A percentile compares a stretch with the other conserved stretches of the same genome.
phyloP scores from a whole-genome alignment of 2,888 invertebrate genomes.

The Diplazon laetatorius region DNA sequence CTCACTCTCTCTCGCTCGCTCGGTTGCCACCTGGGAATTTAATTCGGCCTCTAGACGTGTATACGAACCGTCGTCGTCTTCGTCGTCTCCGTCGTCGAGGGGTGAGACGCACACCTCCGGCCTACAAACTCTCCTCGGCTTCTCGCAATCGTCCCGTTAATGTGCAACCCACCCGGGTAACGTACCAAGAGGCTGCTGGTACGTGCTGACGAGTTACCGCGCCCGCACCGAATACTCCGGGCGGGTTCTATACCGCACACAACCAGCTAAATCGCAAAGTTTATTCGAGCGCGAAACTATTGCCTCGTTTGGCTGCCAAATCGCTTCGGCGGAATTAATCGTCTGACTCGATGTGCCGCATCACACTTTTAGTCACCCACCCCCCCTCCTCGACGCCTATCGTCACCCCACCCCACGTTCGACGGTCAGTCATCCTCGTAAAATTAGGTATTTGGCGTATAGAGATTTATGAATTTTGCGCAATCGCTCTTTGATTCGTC shows the following conservation, averaged over 20 bases:
- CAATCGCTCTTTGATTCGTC: neutral
- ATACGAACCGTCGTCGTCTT: conserved; percentile 10
- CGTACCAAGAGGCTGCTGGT: conserved; percentile 54
- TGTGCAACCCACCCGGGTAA: conserved; percentile 36
- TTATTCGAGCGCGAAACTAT: conserved; percentile 49
- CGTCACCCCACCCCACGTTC: neutral
- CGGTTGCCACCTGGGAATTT: conserved; percentile 49
- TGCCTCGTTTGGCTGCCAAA: conserved; percentile 33
- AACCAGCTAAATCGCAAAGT: conserved; percentile 36
- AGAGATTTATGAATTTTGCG: neutral
- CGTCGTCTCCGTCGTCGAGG: neutral
- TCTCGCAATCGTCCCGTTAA: conserved; percentile 49
- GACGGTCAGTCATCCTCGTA: conserved; percentile 1
- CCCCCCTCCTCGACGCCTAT: no score
- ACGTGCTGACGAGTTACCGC: conserved; percentile 54
- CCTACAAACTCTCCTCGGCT: conserved; percentile 12
- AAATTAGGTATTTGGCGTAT: neutral
- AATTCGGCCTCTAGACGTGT: conserved; percentile 41
- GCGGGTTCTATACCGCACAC: no score
- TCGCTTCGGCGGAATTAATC: conserved; percentile 20
- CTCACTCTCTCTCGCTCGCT: no score
- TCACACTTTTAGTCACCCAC: neutral
- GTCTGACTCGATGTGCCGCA: conserved; percentile 1
- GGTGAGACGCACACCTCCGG: neutral
- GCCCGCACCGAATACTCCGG: conserved; percentile 18